Base-by-base conservation (phyloP, 1,140 invertebrate genomes). In the Ylistrum balloti region DNA sequence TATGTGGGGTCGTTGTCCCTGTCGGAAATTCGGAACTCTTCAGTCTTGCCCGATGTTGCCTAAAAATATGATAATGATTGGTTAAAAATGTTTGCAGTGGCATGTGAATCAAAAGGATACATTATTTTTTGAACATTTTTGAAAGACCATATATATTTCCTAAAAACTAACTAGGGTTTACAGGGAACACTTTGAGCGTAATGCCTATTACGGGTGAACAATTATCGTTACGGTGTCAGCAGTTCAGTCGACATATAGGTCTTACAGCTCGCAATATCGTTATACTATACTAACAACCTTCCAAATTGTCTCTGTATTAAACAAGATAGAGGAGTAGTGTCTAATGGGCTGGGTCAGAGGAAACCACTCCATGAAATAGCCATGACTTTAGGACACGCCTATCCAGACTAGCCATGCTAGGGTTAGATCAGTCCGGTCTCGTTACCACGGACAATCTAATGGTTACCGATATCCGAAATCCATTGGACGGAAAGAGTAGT, bases 231-330 rank as follows among this genome's bases (percentile, higher is more conserved):
- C 56, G 20, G 22, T n/a, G n/a, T n/a, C 56, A n/a, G 22, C 56
- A 28, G 22, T 74, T 74, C 56, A 3, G n/a, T 1, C 56, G 56
- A 74, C 20, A 74, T 74, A 17, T 74, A 74, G 22, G n/a, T 74
- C 56, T 74, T 20, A 56, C 2, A 11, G 45, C 7, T 3, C 22
- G 11, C n/a, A 74, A n/a, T n/a, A 74, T 74, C 56, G 56, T n/a
- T 74, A n/a, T 74, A 74, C 56, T 74, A n/a, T n/a, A n/a, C n/a
- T 74, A 74, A 74, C 56, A 74, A 74, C 56, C 56, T 74, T 74
- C n/a, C 56, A 74, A 74, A 74, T 74, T 74, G 56, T 74, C 56
- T 74, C 22, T 74, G 56, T 74, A 74, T 74, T 28, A 74, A 74
- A 74, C 22, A 28, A 28, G 15, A 74, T n/a, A n/a, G 41, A n/a